phyloP scores from a whole-genome alignment of 2,797 vertebrate genomes.

The Enteromius treurensis region DNA sequence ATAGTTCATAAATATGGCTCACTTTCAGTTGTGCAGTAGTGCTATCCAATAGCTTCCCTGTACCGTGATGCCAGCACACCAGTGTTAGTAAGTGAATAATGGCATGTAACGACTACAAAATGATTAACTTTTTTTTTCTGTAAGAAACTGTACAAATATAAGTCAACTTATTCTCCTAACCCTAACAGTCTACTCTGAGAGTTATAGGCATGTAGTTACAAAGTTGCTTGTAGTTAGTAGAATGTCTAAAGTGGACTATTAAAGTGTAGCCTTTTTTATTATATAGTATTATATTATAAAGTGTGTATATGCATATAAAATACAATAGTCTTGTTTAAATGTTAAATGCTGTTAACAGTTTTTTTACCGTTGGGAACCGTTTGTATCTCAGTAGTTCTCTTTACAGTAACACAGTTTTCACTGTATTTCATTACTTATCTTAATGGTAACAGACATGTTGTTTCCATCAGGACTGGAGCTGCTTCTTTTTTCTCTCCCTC shows the following conservation, averaged over 20 bases:
- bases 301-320: not conserved
- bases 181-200: no score
- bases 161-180: no score
- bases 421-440: not conserved
- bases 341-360: not conserved
- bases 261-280: not conserved
- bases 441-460: not conserved
- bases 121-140: not conserved
- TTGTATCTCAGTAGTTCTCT: not conserved
- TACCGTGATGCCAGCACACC: not conserved
- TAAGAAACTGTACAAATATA: no score
- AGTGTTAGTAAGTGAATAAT: not conserved
- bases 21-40: not conserved
- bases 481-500: no score
- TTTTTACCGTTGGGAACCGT: not conserved
- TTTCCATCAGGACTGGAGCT: not conserved
- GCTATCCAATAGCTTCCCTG: not conserved
- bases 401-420: not conserved
- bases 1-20: no score
- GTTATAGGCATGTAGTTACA: no score
- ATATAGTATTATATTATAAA: not conserved
- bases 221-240: no score
- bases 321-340: not conserved
- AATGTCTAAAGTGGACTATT: no score
- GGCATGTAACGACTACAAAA: not conserved